Evolutionary conservation across 2,888 invertebrate genomes (phyloP), one percentile per base, ranked within the genome.

Genomic region (Ochropacha duplaris): DNA sequence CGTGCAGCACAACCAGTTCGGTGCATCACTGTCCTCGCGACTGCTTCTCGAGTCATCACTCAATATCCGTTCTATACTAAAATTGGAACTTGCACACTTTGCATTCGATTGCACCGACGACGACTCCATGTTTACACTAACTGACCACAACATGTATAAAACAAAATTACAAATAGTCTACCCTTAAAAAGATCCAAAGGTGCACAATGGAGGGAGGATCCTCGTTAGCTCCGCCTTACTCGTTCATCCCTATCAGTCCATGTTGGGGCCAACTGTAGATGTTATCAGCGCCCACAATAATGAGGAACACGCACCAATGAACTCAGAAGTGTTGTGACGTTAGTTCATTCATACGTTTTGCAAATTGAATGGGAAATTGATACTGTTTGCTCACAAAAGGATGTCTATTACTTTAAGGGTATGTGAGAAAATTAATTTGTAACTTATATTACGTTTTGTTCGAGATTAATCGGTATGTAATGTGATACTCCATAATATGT

Each of bases 1-100:
- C 4, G 96, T 96, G 72, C 96, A 96, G 65, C 94, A 94, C 65
- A 96, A 81, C 96, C 96, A 96, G 55, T 93, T 90, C 28, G 92
- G 90, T 24, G 71, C 67, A 31, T 79, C 78, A 60, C 62, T 59
- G 11, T 78, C 74, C 12, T 72, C 74, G 50, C 70, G 69, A 56
- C 59, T 57, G 44, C 64, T 74, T 50, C 66, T 77, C 16, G 74
- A 85, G 22, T 94, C 94, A 61, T 86, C 88, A 69, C 93, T 93
- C 67, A 95, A 81, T 71, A 95, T 94, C 69, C 94, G 90, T 56
- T 94, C 94, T 57, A 95, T 95, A 74, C 94, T 95, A 69, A 95
- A 95, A 84, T 94, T 93, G 2, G 91, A 92, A 62, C 78, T 74
- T 56, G 72, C 65, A 65, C 86, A 81, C 76, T 88, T 90, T 1